Evolutionary conservation across 2,113 vertebrate genomes (phyloP).

Genomic region (Mus pahari): DNA sequence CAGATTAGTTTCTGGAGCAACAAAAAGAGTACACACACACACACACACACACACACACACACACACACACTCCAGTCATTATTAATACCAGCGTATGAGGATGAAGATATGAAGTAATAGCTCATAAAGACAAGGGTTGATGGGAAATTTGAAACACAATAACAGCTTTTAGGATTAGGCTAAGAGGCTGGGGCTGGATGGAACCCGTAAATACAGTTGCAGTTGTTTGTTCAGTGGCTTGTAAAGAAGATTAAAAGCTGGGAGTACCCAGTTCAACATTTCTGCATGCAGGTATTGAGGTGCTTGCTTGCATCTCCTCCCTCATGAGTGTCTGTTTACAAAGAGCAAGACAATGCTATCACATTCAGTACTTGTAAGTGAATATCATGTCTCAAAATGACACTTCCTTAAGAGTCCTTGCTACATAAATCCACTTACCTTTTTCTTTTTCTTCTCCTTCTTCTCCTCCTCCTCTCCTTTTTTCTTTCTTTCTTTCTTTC

Average conservation of each 20-base stretch:
- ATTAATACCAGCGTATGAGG: not conserved
- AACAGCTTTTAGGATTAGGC: not conserved
- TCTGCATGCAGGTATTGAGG: not conserved
- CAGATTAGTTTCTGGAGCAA: constrained; percentile 35
- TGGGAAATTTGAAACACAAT: not conserved
- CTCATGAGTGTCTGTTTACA: not conserved
- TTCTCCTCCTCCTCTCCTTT: no score
- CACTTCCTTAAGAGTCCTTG: not conserved
- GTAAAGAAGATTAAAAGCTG: not conserved
- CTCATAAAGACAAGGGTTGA: not conserved
- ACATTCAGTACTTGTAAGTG: not conserved
- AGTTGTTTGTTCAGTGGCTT: not conserved
- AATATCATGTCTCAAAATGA: constrained; percentile 1
- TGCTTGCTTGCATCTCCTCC: not conserved
- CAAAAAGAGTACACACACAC: not conserved
- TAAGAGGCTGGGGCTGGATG: not conserved
- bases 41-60: not conserved
- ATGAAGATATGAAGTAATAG: not conserved
- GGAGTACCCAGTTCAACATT: not conserved
- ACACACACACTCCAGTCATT: not conserved
- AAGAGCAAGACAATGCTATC: not conserved
- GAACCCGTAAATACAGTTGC: not conserved
- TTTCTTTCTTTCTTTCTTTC: fast-evolving
- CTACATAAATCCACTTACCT: not conserved
- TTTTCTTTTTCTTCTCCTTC: not conserved